Base-by-base conservation (phyloP, 2,797 vertebrate species). In the Epinephelus awoara region DNA sequence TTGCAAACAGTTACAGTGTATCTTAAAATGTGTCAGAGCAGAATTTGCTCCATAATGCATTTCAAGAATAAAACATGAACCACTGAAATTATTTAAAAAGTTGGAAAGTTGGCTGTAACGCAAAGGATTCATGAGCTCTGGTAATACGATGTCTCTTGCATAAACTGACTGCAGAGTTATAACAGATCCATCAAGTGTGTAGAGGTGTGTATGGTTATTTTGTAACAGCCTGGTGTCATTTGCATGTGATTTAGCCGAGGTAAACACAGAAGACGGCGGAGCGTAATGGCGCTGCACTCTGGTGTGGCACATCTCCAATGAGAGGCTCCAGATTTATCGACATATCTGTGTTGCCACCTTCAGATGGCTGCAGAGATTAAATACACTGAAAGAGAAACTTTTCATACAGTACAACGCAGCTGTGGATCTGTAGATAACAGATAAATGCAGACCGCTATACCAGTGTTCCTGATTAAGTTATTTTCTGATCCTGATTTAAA, bases 181-280 rank as follows among this genome's bases (percentile, higher is more conserved):
- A 67, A 40, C 7, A 2, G 14, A 23, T 29, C n/a, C 0, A 15
- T 42, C 19, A 63, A 2, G 10, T n/a, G 63, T 47, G 5, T 27
- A 17, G 42, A 46, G 50, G 38, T 18, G 59, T 63, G 59, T 18
- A 42, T 10, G n/a, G 15, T 62, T 17, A 23, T 44, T 12, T 46
- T 47, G 61, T 12, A 63, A 42, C 59, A 46, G 59, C 42, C 59
- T 46, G 59, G 21, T 10, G 59, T 18, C 59, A 57, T 62, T 25
- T 61, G 58, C 58, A 61, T 23, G 58, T 1, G 38, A 23, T 14
- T 61, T 61, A 61, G 23, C 58, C 3, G 5, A 55, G 52, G 23
- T 55, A 55, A 27, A 55, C 52, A 55, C 5, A 49, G 47, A 18
- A 18, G 17, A 49, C 17, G 3, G 34, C 29, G 21, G 58, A 15